A percentile compares a stretch with the other conserved stretches of the same genome.
These are phyloP conservation scores for Mactromeris polynyma DNA, from an alignment of 2,888 invertebrate genomes.

Conservation along the genomic window DNA sequence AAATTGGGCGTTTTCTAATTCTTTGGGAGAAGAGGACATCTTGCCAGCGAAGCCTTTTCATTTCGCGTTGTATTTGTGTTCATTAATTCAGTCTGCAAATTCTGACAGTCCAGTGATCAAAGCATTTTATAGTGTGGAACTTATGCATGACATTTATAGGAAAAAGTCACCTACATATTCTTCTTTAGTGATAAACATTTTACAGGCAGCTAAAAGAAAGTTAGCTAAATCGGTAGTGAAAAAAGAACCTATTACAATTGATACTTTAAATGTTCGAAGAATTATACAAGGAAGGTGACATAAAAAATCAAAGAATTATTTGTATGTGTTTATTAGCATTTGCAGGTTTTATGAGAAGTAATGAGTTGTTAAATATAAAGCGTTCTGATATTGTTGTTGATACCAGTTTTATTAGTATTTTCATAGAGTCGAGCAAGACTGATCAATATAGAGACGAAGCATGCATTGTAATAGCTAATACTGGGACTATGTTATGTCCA, in stretches of 20 bases:
- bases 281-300: constrained; percentile 23
- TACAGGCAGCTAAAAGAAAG: constrained; percentile 31
- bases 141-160: constrained; percentile 23
- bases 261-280: constrained; percentile 28
- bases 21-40: neutral
- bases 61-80: constrained; percentile 24
- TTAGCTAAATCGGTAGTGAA: constrained; percentile 20
- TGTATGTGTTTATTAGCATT: constrained; percentile 37
- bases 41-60: constrained; percentile 33
- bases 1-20: constrained; percentile 23
- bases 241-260: constrained; percentile 35
- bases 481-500: constrained; percentile 46
- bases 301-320: constrained; percentile 49
- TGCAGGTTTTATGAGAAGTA: constrained; percentile 51
- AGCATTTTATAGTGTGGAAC: constrained; percentile 43
- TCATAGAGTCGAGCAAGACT: constrained; percentile 43
- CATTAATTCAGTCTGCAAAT: constrained; percentile 33
- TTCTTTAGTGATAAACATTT: constrained; percentile 22
- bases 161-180: constrained; percentile 25
- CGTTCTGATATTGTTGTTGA: constrained; percentile 38
- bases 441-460: constrained; percentile 53
- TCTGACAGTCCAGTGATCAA: constrained; percentile 15
- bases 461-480: constrained; percentile 44
- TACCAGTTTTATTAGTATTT: constrained; percentile 34
- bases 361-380: constrained; percentile 38